These are phyloP conservation scores for Ammodytes dubius DNA, from an alignment of 2,113 vertebrate genomes.

Conservation along the genomic window DNA sequence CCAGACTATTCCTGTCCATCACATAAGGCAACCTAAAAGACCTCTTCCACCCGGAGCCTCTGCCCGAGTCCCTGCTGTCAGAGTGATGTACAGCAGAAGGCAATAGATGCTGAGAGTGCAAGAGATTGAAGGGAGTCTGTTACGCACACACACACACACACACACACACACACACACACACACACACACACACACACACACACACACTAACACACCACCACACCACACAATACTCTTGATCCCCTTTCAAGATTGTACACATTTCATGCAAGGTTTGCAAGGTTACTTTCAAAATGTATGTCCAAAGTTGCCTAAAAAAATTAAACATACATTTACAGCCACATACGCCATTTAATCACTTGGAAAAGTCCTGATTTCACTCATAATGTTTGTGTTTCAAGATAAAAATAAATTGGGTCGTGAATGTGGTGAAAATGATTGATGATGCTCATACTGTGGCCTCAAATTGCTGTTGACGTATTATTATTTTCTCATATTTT, in stretches of 20 bases:
- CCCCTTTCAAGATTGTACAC: slow-evolving; percentile 22
- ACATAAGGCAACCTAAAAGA: slow-evolving; percentile 52
- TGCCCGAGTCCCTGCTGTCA: slow-evolving; percentile 68
- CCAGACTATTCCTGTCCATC: slow-evolving; percentile 72
- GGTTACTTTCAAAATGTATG: slow-evolving; percentile 36
- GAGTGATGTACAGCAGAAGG: slow-evolving; percentile 73
- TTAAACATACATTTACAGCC: not conserved
- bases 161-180: slow-evolving; percentile 1
- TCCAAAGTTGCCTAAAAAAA: not conserved
- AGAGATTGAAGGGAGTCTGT: slow-evolving; percentile 48
- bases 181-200: slow-evolving; percentile 5
- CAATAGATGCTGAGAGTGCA: slow-evolving; percentile 57
- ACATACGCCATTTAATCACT: not conserved
- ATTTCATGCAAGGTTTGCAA: slow-evolving; percentile 5
- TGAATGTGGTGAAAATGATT: not conserved
- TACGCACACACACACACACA: not conserved
- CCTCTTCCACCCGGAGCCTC: slow-evolving; percentile 65
- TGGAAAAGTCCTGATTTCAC: not conserved
- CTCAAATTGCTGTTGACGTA: not conserved
- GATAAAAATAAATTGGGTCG: too few species aligned
- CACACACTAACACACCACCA: slow-evolving; percentile 5
- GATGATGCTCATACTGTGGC: not conserved
- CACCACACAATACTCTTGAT: not conserved
- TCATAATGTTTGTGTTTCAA: not conserved
- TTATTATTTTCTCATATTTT: not conserved